These are phyloP conservation scores for Leptinotarsa tumamoca DNA, from an alignment of 2,888 invertebrate genomes.

Conservation along the genomic window DNA sequence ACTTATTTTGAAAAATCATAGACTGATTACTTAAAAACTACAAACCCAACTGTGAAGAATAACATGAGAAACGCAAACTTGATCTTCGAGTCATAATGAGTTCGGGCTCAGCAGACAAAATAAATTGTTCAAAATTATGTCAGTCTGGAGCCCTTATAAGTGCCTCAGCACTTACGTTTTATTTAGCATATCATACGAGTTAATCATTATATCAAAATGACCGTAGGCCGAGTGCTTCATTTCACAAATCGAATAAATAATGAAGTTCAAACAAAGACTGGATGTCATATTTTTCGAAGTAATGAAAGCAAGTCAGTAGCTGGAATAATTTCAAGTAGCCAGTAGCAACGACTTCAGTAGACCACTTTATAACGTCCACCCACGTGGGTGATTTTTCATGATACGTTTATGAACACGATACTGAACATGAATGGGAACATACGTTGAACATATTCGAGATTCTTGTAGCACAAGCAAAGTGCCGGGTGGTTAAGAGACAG, in stretches of 20 bases:
- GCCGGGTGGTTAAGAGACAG: neutral
- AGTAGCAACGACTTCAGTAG: conserved; percentile 50
- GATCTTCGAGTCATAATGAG: neutral
- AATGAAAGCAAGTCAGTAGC: conserved; percentile 52
- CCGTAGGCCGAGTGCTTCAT: conserved; percentile 40
- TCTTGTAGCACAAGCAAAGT: neutral
- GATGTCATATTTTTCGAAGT: conserved; percentile 42
- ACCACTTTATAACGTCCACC: conserved; percentile 57
- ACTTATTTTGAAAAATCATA: no score
- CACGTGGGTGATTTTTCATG: conserved; percentile 46
- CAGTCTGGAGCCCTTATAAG: conserved; percentile 17
- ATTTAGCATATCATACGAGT: conserved; percentile 32
- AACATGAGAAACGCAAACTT: no score
- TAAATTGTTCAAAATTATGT: neutral
- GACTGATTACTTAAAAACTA: no score
- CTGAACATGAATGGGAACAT: conserved; percentile 6
- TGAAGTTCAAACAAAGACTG: conserved; percentile 40
- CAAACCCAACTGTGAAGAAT: no score
- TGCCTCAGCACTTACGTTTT: conserved; percentile 10
- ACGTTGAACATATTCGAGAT: neutral
- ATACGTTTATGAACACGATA: conserved; percentile 29
- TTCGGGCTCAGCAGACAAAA: neutral
- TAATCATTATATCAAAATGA: conserved; percentile 41
- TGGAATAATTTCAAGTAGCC: conserved; percentile 56
- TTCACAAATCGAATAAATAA: conserved; percentile 45